Evolutionary conservation across 2,888 invertebrate species (phyloP), one percentile per base, ranked within the genome.

Genomic region (Cerceris ruficornis): DNA sequence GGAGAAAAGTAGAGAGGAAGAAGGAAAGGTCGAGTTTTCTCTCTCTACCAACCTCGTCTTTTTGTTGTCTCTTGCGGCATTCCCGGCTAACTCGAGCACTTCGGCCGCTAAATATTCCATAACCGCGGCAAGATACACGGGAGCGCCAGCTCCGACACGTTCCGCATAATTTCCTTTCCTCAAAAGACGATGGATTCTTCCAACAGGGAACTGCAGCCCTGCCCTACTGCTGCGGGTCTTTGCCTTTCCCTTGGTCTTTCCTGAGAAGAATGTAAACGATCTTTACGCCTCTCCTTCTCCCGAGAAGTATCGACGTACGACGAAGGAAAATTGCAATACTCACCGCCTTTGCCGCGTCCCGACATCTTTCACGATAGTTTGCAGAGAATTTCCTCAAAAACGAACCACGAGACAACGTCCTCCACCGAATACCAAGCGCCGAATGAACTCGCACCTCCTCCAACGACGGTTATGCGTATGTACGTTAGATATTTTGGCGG

Each of bases 91-190:
- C 84, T 95, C 95, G 72, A 95, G 86, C 15, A 95, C 94, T 93
- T 96, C 96, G 15, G 96, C 96, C 0, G 95, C 94, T 39, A 95
- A 88, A 82, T 95, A 95, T 84, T 95, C 95, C 87, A 95, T 89
- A 0, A 94, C 95, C 7, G 94, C 94, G 0, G 94, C 93, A 0
- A 94, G 84, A 82, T 93, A 94, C 1, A 94, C 93, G 0, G 94
- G 93, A 0, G 94, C 94, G 0, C 94, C 94, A 60, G 92, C 92
- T 0, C 94, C 94, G 0, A 94, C 93, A 42, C 94, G 90, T 43
- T 94, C 94, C 0, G 95, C 94, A 84, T 93, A 95, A 89, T 95
- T 94, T 6, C 95, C 95, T 81, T 94, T 94, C 0, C 94, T 90
- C 2, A 95, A 89, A 13, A 94, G 93, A 83, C 94, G 94, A 88